Evolutionary conservation across 2,888 invertebrate genomes (phyloP).

Genomic region (Anthophora plumipes): DNA sequence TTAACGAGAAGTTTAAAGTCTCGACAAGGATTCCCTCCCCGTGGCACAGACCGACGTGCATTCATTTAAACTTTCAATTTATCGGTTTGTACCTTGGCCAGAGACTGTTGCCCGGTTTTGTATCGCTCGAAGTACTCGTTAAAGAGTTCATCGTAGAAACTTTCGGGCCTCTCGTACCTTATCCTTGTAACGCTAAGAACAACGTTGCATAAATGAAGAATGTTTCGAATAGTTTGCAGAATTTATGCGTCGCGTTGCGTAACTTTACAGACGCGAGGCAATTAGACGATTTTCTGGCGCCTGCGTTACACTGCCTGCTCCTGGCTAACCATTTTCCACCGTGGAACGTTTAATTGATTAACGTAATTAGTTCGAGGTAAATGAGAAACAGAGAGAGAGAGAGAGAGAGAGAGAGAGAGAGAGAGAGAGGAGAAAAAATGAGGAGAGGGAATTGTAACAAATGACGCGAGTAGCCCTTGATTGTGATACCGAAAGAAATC

Average conservation of each 20-base stretch:
- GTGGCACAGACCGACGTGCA: neutral
- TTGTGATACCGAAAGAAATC: slow-evolving; percentile 5
- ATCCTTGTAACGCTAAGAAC: neutral
- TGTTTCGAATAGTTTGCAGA: neutral
- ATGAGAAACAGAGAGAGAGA: no score
- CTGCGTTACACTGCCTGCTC: neutral
- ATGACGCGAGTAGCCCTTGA: slow-evolving; percentile 6
- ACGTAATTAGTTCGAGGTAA: neutral
- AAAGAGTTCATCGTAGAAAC: neutral
- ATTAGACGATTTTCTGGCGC: slow-evolving; percentile 25
- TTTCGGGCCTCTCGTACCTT: neutral
- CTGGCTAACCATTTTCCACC: neutral
- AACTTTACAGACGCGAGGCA: slow-evolving; percentile 24
- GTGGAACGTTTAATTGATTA: neutral
- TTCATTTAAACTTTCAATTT: slow-evolving; percentile 46
- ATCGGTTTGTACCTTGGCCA: slow-evolving; percentile 12
- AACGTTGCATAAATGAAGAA: slow-evolving; percentile 7
- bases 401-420: neutral
- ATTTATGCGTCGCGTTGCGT: neutral
- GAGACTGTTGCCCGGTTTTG: slow-evolving; percentile 19
- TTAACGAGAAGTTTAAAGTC: slow-evolving; percentile 23
- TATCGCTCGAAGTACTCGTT: neutral
- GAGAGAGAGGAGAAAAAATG: no score
- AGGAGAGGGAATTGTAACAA: slow-evolving; percentile 8
- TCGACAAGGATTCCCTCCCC: neutral